Evolutionary conservation across 2,113 vertebrate genomes (phyloP), one percentile per base, ranked within the genome.

Genomic region (Petromus typicus): DNA sequence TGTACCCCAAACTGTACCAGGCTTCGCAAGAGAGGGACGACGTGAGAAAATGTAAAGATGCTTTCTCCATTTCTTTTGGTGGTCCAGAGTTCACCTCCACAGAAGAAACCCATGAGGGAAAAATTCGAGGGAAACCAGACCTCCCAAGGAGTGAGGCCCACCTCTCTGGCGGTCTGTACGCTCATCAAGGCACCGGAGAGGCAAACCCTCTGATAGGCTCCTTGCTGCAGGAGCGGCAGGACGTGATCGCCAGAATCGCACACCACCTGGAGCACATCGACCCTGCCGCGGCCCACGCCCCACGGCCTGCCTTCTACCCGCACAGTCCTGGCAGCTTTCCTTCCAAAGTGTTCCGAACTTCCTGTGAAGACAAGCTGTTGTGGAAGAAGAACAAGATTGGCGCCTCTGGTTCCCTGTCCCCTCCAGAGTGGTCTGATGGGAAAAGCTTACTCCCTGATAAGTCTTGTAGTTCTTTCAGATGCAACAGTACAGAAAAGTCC

Each of bases 211-310:
- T 99, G 94, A 99, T 99, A 10, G 99, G 98, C 78, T 99, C 99
- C 30, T 98, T 99, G 96, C 99, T 99, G 88, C 99, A 99, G 97
- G 99, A 99, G 96, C 98, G 99, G 84, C 99, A 99, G 97, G 99
- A 99, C 86, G 99, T 99, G 66, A 99, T 99, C 22, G 99, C 99
- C 80, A 99, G 99, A 97, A 99, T 99, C 54, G 99, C 99, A 71
- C 99, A 99, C 34, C 99, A 99, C 95, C 98, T 99, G 95, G 99
- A 99, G 88, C 99, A 99, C 97, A 99, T 99, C 45, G 99, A 99
- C 95, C 99, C 99, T 11, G 98, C 99, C 0, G 98, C 98, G 43
- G 98, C 99, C 43, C 99, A 98, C 5, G 97, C 98, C 43, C 97
- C 99, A 59, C 98, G 98, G 0, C 98, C 83, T 51, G 98, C 99